A percentile compares a stretch with the other conserved stretches of the same genome.
Evolutionary conservation across 2,888 invertebrate species (phyloP).

Genomic region (Tetramorium bicarinatum): DNA sequence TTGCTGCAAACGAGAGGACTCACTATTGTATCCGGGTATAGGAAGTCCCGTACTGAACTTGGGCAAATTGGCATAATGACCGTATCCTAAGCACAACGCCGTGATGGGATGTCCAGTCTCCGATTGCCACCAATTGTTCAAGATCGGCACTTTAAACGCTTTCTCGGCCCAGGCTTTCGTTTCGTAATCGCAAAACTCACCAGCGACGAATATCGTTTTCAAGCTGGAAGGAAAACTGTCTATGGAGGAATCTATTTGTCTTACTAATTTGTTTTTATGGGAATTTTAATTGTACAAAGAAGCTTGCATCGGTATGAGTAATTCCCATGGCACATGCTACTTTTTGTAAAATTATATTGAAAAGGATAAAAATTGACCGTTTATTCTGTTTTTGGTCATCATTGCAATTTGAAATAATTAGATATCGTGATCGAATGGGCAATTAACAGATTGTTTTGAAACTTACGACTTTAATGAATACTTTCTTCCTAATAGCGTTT

Average conservation of each 20-base stretch:
- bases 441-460: neutral
- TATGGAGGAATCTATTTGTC: neutral
- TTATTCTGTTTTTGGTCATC: neutral
- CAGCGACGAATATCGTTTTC: slow-evolving; percentile 93
- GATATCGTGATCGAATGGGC: neutral
- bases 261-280: neutral
- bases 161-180: slow-evolving; percentile 93
- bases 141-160: slow-evolving; percentile 91
- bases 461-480: slow-evolving; percentile 90
- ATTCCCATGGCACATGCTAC: too few relatives aligned
- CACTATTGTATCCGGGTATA: slow-evolving; percentile 95
- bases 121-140: slow-evolving; percentile 99
- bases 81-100: slow-evolving; percentile 93
- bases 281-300: neutral
- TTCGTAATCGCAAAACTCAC: slow-evolving; percentile 97
- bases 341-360: neutral
- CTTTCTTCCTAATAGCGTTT: slow-evolving; percentile 90
- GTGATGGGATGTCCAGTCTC: slow-evolving; percentile 97
- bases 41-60: slow-evolving; percentile 94
- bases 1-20: slow-evolving; percentile 77
- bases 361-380: neutral
- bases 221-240: slow-evolving; percentile 82
- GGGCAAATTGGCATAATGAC: slow-evolving; percentile 91
- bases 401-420: neutral
- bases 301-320: neutral